Conservation (phyloP, 2,888 invertebrate genomes). For the Rhamphomyia laevipes region DNA sequence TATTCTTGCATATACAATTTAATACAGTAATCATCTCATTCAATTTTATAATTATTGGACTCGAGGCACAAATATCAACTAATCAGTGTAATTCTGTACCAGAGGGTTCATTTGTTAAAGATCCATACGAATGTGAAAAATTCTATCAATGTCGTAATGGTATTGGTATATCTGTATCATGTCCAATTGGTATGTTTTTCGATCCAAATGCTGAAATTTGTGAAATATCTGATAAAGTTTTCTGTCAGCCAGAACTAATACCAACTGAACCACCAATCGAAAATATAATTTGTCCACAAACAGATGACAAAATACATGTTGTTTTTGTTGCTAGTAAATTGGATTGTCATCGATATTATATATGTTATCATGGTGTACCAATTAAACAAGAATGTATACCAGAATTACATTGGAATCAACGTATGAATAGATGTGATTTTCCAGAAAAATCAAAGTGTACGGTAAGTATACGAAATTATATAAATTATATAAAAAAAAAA, state of each 20-base stretch:
- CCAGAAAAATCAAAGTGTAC: conserved; percentile 27
- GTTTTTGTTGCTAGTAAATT: conserved; percentile 25
- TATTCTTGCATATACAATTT: no score
- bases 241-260: conserved; percentile 15
- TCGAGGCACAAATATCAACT: not conserved
- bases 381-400: conserved; percentile 28
- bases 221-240: conserved; percentile 24
- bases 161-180: conserved; percentile 25
- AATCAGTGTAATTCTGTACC: conserved; percentile 21
- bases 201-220: conserved; percentile 29
- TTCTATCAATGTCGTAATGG: conserved; percentile 29
- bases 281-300: conserved; percentile 2
- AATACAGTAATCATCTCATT: not conserved
- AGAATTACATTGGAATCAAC: conserved; percentile 31
- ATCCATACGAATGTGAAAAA: conserved; percentile 25
- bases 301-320: conserved; percentile 12
- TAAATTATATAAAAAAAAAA: not conserved
- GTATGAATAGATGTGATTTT: conserved; percentile 25
- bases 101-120: conserved; percentile 26
- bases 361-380: conserved; percentile 33
- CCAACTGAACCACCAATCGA: not conserved
- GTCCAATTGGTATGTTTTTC: conserved; percentile 32
- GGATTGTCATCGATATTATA: conserved; percentile 29
- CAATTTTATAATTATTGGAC: not conserved
- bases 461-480: conserved; percentile 2